These are phyloP conservation scores for Limonius californicus DNA, from an alignment of 1,140 invertebrate genomes.

Conservation along the genomic window DNA sequence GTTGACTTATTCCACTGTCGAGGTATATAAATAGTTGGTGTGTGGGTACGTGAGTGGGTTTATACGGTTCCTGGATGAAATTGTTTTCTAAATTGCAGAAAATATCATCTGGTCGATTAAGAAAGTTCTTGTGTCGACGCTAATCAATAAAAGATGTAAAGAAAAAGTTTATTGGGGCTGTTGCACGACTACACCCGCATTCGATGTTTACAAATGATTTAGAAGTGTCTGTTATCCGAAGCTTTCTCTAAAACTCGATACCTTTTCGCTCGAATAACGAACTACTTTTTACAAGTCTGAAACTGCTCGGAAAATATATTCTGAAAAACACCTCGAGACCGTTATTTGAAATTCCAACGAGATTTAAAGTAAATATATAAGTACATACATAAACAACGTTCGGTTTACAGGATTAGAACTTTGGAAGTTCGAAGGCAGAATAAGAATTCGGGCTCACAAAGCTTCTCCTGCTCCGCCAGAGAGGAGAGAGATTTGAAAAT, in stretches of 20 bases:
- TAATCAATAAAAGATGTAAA: no score
- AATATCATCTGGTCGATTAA: no score
- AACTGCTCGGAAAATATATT: slow-evolving; percentile 1
- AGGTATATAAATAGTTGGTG: not conserved
- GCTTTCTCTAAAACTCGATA: not conserved
- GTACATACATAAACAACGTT: slow-evolving; percentile 24
- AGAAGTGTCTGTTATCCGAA: not conserved
- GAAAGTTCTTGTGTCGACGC: no score
- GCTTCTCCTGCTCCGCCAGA: not conserved
- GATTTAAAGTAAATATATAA: slow-evolving; percentile 24
- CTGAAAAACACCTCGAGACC: slow-evolving; percentile 11
- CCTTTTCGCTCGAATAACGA: not conserved
- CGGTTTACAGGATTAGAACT: slow-evolving; percentile 20
- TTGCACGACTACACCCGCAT: not conserved
- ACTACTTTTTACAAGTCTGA: not conserved
- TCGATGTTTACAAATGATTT: not conserved
- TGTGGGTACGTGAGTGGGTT: not conserved
- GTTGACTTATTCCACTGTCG: not conserved
- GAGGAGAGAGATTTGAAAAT: not conserved
- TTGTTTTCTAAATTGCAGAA: no score
- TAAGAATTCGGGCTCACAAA: slow-evolving; percentile 1
- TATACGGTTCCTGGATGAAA: no score
- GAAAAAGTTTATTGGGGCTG: no score
- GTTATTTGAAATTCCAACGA: slow-evolving; percentile 21
- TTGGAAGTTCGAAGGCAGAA: slow-evolving; percentile 6